Percentiles rank a stretch among this genome's conserved stretches.
phyloP scores from a whole-genome alignment of 2,888 invertebrate genomes.

The Macrosiphum euphorbiae region DNA sequence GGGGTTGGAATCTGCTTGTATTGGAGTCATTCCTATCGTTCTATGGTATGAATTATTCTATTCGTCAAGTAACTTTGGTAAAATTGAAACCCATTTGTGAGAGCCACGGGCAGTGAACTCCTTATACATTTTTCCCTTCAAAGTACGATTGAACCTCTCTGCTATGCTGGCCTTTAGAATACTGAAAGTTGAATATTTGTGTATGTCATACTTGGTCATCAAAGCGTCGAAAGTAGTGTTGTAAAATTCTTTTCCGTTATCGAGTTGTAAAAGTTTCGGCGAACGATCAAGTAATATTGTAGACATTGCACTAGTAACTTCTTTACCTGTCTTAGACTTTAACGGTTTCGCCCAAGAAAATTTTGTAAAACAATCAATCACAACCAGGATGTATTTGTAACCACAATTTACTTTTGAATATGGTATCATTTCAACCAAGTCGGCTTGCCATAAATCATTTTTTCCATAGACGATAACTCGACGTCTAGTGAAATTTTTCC shows the following conservation, averaged over 20 bases:
- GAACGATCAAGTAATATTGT: conserved; percentile 12
- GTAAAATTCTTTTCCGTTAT: conserved; percentile 67
- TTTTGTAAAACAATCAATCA: too few species aligned
- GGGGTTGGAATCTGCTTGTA: too few species aligned
- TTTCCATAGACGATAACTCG: too few species aligned
- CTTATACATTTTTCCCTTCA: conserved; percentile 66
- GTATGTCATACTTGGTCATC: conserved; percentile 49
- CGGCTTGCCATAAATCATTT: too few species aligned
- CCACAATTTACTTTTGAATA: too few species aligned
- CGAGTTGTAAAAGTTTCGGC: conserved; percentile 66
- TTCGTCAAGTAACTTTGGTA: conserved; percentile 65
- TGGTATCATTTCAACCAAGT: too few species aligned
- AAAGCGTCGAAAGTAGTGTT: conserved; percentile 65
- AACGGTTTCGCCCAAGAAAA: too few species aligned
- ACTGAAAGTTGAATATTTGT: conserved; percentile 54
- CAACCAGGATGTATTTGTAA: too few species aligned
- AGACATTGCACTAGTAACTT: conserved; percentile 22
- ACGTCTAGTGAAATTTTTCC: too few species aligned
- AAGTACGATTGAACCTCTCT: conserved; percentile 59
- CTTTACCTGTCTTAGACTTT: neutral
- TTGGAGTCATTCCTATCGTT: conserved; percentile 68
- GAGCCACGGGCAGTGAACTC: conserved; percentile 55
- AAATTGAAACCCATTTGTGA: conserved; percentile 67
- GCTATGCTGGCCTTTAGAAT: too few species aligned
- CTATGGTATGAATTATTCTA: conserved; percentile 38